phyloP scores from a whole-genome alignment of 2,888 invertebrate species.

The Escarpia spicata region DNA sequence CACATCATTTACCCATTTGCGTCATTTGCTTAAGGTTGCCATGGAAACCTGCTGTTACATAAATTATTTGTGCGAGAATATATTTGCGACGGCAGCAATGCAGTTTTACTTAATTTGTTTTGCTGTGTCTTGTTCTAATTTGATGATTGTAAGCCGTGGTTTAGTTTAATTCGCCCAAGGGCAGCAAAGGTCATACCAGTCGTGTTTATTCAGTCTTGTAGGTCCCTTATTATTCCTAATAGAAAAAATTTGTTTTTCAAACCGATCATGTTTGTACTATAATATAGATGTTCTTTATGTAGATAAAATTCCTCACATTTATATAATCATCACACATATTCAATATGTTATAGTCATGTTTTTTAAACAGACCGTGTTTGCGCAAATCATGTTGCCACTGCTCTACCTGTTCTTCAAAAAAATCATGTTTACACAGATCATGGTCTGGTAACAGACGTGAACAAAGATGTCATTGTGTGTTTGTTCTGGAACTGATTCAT shows the following conservation, averaged over 20 bases:
- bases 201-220: background rate
- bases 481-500: too few species aligned
- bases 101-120: background rate
- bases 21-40: background rate
- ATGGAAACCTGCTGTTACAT: background rate
- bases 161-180: background rate
- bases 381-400: background rate
- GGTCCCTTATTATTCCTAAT: background rate
- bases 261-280: too few species aligned
- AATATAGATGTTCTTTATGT: background rate
- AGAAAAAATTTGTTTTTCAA: background rate
- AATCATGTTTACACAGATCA: background rate
- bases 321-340: background rate
- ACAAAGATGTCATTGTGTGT: too few species aligned
- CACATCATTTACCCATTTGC: background rate
- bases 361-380: background rate
- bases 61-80: conserved; percentile 1
- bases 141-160: background rate
- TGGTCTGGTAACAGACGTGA: background rate
- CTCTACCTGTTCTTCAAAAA: background rate
- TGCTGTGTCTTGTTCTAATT: too few species aligned
- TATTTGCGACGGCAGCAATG: background rate
- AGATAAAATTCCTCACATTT: background rate
- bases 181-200: background rate
- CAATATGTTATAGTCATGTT: background rate